phyloP scores from a whole-genome alignment of 2,113 vertebrate species.

The Bothrops jararaca region DNA sequence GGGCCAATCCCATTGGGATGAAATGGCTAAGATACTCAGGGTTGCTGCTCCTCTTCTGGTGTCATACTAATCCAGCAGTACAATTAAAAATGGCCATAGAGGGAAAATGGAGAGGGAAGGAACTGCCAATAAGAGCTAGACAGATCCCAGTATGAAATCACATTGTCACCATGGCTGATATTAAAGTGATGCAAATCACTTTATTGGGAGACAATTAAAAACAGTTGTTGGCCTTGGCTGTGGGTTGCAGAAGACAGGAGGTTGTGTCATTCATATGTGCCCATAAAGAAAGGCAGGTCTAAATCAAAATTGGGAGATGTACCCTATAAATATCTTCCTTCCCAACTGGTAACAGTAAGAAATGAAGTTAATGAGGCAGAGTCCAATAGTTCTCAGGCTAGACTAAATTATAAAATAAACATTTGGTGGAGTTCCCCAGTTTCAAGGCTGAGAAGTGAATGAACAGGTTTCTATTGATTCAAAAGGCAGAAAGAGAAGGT shows the following conservation, averaged over 20 bases:
- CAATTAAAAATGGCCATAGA: not conserved
- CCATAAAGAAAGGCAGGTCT: not conserved
- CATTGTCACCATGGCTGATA: not conserved
- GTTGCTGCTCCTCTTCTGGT: not conserved
- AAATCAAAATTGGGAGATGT: not conserved
- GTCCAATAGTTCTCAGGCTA: not conserved
- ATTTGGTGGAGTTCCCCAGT: not conserved
- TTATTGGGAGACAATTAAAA: not conserved
- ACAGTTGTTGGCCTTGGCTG: not conserved
- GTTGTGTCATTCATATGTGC: not conserved
- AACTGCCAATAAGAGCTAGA: not conserved
- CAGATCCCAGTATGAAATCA: not conserved
- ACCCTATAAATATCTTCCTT: not conserved
- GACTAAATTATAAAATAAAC: not conserved
- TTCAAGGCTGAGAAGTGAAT: not conserved
- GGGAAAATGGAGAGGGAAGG: not conserved
- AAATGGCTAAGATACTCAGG: not conserved
- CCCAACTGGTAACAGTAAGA: not conserved
- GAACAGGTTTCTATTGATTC: not conserved
- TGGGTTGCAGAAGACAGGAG: not conserved
- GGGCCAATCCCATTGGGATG: not conserved
- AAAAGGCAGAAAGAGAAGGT: not conserved
- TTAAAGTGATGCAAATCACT: not conserved
- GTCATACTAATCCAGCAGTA: not conserved
- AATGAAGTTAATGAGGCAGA: not conserved